phyloP scores from a whole-genome alignment of 2,797 vertebrate species.

The Cryptoblepharus egeriae region DNA sequence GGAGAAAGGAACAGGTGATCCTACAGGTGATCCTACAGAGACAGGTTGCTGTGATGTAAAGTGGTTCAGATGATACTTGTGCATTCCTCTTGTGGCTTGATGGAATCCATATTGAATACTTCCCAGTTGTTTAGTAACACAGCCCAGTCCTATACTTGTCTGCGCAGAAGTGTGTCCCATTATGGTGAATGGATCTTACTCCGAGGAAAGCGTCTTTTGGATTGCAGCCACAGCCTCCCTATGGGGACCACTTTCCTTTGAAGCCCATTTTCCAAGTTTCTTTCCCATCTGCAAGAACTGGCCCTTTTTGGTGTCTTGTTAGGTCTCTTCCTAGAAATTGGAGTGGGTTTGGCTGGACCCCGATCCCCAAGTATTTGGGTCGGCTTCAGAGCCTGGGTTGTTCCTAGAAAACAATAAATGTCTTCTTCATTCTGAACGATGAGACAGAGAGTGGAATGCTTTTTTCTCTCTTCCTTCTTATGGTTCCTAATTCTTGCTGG shows the following conservation, averaged over 20 bases:
- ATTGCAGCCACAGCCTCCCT: too few relatives aligned
- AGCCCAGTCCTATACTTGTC: too few relatives aligned
- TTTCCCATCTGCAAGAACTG: neutral
- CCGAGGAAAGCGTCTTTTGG: too few relatives aligned
- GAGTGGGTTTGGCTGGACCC: fast-evolving
- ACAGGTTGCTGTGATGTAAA: too few relatives aligned
- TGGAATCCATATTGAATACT: too few relatives aligned
- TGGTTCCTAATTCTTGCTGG: conserved; percentile 50
- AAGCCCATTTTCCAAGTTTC: conserved; percentile 16
- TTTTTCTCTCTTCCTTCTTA: conserved; percentile 32
- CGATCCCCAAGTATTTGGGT: fast-evolving
- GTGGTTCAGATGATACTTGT: too few relatives aligned
- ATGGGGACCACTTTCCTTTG: conserved; percentile 8
- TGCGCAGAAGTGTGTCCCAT: too few relatives aligned
- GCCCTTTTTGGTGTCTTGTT: neutral
- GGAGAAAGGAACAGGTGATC: too few relatives aligned
- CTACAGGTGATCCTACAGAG: too few relatives aligned
- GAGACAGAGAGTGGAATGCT: conserved; percentile 29
- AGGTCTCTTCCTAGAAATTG: neutral
- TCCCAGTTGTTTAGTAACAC: too few relatives aligned
- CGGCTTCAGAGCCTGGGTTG: neutral
- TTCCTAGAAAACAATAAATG: neutral
- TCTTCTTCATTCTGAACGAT: neutral
- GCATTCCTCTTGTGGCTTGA: too few relatives aligned
- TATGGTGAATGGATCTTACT: too few relatives aligned